Evolutionary conservation across 2,113 vertebrate species (phyloP).

Genomic region (Lamprotornis superbus): DNA sequence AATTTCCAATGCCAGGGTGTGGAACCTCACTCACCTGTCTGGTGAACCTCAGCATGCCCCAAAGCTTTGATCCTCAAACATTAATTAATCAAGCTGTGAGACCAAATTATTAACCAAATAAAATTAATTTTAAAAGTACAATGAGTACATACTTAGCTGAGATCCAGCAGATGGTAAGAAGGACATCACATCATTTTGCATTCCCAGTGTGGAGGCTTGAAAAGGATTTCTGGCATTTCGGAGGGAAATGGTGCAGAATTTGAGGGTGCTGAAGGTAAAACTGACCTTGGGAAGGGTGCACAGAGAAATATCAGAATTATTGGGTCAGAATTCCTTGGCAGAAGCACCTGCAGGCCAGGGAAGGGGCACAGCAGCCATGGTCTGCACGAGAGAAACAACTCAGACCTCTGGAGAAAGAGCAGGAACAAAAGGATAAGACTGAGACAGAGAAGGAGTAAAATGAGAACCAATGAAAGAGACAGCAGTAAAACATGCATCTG

Average conservation of each 20-base stretch:
- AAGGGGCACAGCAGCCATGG: not conserved
- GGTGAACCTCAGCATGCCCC: not conserved
- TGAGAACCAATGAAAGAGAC: not conserved
- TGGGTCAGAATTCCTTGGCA: not conserved
- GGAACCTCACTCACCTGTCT: not conserved
- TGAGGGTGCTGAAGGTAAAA: not conserved
- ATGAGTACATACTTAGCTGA: not conserved
- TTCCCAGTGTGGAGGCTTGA: not conserved
- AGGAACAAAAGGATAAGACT: not conserved
- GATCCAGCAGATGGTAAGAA: not conserved
- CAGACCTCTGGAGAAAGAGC: not conserved
- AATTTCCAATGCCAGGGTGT: not conserved
- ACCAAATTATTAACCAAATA: not conserved
- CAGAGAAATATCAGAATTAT: not conserved
- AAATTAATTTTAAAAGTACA: not conserved
- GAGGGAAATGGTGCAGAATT: not conserved
- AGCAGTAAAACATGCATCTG: not conserved
- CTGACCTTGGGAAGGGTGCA: not conserved
- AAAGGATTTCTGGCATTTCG: rapidly evolving
- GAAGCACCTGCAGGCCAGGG: not conserved
- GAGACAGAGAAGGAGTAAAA: not conserved
- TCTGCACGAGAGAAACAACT: not conserved
- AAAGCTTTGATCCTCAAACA: not conserved
- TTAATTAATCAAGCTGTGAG: not conserved
- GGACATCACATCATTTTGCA: rapidly evolving